Conservation (phyloP, 2,113 vertebrate species). For the Mustela lutreola region DNA sequence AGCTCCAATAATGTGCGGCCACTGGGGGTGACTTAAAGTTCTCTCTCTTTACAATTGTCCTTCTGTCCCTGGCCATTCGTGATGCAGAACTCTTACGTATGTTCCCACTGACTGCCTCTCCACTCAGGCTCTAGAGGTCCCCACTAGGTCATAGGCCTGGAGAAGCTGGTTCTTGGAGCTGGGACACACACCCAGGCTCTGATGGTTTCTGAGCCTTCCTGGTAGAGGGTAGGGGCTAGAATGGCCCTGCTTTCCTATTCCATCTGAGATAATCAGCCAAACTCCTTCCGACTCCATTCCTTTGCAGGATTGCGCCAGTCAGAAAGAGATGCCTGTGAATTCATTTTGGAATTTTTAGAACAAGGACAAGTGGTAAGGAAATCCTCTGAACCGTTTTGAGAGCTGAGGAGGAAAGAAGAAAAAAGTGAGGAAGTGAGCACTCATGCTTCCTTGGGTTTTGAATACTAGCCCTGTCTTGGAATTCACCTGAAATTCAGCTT, state of each 20-base stretch:
- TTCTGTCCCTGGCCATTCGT: too few relatives aligned
- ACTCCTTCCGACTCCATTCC: neutral
- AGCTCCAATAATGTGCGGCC: neutral
- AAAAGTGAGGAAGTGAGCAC: neutral
- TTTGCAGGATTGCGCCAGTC: conserved; percentile 66
- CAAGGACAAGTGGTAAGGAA: conserved; percentile 58
- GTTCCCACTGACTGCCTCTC: neutral
- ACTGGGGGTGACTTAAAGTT: neutral
- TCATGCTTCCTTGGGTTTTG: neutral
- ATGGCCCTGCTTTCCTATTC: neutral
- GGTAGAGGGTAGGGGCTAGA: too few relatives aligned
- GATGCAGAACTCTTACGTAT: neutral
- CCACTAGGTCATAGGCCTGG: rapidly evolving
- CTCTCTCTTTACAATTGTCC: neutral
- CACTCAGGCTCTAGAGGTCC: neutral
- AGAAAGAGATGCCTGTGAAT: conserved; percentile 64
- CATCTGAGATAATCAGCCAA: neutral
- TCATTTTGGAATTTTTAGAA: conserved; percentile 50
- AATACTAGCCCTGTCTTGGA: neutral
- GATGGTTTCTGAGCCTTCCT: neutral
- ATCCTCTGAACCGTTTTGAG: neutral
- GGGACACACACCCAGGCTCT: neutral
- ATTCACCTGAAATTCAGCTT: neutral
- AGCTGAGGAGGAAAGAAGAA: neutral
- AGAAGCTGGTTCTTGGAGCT: neutral